Percentiles rank a stretch among this genome's conserved stretches.
Conservation (phyloP, 1,140 invertebrate species). For the Drosophila chauvacae region DNA sequence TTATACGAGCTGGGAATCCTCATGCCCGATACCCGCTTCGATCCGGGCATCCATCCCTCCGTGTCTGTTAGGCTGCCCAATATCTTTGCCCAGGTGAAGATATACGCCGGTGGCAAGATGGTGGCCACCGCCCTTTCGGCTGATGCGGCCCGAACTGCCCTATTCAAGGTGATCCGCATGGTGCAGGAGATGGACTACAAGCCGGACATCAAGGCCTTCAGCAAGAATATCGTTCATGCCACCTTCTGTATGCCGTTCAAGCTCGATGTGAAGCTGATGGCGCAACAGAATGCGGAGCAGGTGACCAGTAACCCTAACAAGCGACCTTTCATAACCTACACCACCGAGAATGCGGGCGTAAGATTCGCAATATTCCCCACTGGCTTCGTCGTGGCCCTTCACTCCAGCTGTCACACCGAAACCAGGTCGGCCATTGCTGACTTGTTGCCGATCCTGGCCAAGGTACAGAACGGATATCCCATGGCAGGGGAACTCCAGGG, state of each 20-base stretch:
- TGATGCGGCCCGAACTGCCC: constrained; percentile 23
- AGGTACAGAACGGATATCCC: constrained; percentile 41
- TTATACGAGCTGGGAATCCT: constrained; percentile 57
- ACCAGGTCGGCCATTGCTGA: constrained; percentile 46
- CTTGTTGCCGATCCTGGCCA: constrained; percentile 55
- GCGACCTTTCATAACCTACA: constrained; percentile 62
- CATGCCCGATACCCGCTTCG: constrained; percentile 47
- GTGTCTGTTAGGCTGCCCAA: constrained; percentile 24
- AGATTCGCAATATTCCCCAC: constrained; percentile 61
- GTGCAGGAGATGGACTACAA: constrained; percentile 57
- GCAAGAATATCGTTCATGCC: constrained; percentile 56
- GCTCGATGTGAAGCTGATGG: constrained; percentile 48
- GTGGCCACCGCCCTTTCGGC: constrained; percentile 34
- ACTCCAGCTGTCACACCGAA: constrained; percentile 49
- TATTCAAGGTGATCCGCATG: constrained; percentile 48
- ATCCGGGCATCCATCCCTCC: constrained; percentile 50
- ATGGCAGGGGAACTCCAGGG: constrained; percentile 32
- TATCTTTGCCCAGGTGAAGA: constrained; percentile 39
- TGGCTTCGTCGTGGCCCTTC: constrained; percentile 54
- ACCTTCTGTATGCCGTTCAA: constrained; percentile 67
- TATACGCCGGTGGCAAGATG: constrained; percentile 51
- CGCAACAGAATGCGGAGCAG: constrained; percentile 18
- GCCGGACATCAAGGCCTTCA: constrained; percentile 37
- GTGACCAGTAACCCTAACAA: constrained; percentile 22
- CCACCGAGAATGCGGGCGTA: constrained; percentile 24